phyloP scores from a whole-genome alignment of 2,113 vertebrate species.

The Empidonax traillii region DNA sequence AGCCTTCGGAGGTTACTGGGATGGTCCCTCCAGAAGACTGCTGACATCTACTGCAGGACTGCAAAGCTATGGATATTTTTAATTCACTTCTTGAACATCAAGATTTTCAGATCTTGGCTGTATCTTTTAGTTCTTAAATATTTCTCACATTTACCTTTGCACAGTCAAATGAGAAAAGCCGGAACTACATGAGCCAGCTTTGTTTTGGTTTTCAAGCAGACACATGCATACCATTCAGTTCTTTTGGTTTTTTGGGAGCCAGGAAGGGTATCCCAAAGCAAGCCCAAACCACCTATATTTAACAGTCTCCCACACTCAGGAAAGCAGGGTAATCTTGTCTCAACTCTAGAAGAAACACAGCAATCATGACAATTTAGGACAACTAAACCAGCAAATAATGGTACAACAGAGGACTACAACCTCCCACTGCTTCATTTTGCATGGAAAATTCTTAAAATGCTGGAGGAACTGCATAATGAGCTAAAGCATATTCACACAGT shows the following conservation, averaged over 20 bases:
- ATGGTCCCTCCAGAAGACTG: neutral
- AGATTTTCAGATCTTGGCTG: fast-evolving
- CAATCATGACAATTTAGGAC: neutral
- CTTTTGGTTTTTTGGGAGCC: neutral
- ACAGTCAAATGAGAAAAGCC: neutral
- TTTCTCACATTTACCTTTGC: neutral
- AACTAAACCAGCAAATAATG: neutral
- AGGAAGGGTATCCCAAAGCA: neutral
- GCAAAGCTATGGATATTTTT: neutral
- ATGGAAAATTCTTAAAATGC: neutral
- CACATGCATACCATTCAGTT: neutral
- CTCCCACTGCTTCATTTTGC: neutral
- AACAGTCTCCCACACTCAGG: neutral
- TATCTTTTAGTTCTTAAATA: neutral
- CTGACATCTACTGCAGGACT: neutral
- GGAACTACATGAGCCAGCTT: neutral
- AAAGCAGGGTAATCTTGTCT: neutral
- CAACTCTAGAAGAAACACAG: neutral
- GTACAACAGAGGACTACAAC: neutral
- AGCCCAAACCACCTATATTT: neutral
- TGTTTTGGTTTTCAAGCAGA: constrained; percentile 8
- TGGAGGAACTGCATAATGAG: neutral
- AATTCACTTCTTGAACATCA: neutral
- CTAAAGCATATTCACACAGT: neutral
- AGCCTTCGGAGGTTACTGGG: neutral